Evolutionary conservation across 1,140 invertebrate genomes (phyloP), one percentile per base, ranked within the genome.

Genomic region (Heterodera schachtii): DNA sequence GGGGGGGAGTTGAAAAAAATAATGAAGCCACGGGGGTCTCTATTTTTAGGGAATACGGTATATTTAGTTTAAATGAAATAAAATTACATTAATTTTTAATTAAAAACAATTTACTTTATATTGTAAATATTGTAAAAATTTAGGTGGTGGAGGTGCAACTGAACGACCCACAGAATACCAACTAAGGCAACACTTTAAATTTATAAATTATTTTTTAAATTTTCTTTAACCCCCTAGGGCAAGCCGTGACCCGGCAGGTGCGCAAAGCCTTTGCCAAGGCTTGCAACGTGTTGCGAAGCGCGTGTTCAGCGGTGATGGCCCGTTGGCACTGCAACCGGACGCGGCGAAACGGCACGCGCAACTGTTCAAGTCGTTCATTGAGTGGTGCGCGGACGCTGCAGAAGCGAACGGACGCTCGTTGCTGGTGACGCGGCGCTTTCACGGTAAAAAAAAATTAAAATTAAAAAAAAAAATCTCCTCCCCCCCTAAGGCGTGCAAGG

Each of bases 341-440:
- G 31, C 69, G 44, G 69, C 44, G 4, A 8, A 71, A 46, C 69
- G 31, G 69, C 57, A 43, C 31, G 69, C 21, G n/a, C 69, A 11
- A 31, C 69, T 71, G 69, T 46, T 71, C 49, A 78, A 84, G 31
- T 84, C 82, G 47, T 87, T 87, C 71, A 86, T 86, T 44, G 85
- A 81, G 66, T 57, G 46, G 64, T 60, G 76, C 47, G 83, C 75
- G 47, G 21, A 78, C 19, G 31, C 77, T 31, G 77, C 64, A 21
- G 67, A 87, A 41, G 9, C 66, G 44, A 80, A 74, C 57, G 66
- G 21, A 64, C 41, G 84, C 57, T 60, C 77, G 43, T 31, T 87
- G 64, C 80, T 87, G 71, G 64, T 87, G 60, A 76, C 71, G 16
- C 77, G 84, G 21, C 19, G 73, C 8, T 82, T 88, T 80, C 73